Evolutionary conservation across 2,113 vertebrate genomes (phyloP).

Genomic region (Microtus montanus): DNA sequence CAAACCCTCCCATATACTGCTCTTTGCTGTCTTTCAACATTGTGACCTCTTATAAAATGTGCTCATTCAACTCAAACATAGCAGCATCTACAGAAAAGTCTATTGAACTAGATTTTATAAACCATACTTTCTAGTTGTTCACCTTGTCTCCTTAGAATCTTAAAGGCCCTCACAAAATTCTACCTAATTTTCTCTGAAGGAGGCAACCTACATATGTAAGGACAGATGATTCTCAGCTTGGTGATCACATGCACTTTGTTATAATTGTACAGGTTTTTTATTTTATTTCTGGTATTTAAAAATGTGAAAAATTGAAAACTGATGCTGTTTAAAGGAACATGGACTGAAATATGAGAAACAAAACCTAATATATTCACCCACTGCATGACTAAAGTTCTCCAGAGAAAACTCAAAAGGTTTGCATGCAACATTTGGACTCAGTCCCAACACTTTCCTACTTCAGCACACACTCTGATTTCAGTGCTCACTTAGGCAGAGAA

Average conservation of each 20-base stretch:
- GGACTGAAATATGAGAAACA: neutral
- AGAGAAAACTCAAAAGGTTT: neutral
- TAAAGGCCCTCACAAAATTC: neutral
- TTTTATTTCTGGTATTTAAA: neutral
- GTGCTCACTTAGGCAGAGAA: neutral
- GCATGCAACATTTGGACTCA: neutral
- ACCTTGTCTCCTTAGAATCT: neutral
- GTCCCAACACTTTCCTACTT: neutral
- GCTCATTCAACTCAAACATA: neutral
- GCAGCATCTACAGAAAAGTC: neutral
- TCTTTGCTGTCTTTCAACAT: too few relatives aligned
- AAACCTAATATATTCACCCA: neutral
- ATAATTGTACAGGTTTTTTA: neutral
- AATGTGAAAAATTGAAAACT: neutral
- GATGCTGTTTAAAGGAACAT: neutral
- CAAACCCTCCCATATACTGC: too few relatives aligned
- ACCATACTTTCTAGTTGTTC: neutral
- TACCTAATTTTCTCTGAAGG: neutral
- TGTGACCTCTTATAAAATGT: neutral
- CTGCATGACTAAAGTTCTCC: neutral
- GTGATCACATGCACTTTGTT: neutral
- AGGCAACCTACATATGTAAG: neutral
- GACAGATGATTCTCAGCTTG: neutral
- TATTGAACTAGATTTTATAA: neutral
- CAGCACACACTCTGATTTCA: accelerated